Conservation (phyloP, 2,113 vertebrate genomes). For the Corvus moneduloides region DNA sequence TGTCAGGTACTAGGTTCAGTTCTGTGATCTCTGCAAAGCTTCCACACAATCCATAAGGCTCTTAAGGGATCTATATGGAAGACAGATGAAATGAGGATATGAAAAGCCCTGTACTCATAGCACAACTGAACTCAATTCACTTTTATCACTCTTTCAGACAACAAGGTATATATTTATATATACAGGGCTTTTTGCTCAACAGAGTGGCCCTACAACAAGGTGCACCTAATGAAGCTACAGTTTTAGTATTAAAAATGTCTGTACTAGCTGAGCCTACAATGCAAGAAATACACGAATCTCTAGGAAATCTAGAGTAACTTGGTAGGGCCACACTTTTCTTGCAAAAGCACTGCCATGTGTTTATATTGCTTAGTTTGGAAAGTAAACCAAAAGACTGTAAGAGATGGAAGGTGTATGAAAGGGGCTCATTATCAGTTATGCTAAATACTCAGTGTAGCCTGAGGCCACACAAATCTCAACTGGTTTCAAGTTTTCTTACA, state of each 20-base stretch:
- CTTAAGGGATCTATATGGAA: neutral
- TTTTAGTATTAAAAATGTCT: neutral
- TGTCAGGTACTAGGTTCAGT: neutral
- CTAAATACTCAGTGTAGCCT: constrained; percentile 2
- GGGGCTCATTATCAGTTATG: neutral
- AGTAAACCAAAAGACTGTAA: neutral
- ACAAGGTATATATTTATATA: neutral
- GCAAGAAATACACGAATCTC: neutral
- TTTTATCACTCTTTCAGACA: neutral
- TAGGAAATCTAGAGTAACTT: neutral
- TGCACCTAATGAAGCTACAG: neutral
- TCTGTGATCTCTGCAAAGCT: neutral
- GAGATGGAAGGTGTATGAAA: neutral
- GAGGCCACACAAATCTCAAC: constrained; percentile 1
- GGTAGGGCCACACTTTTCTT: neutral
- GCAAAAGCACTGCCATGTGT: neutral
- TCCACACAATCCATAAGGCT: neutral
- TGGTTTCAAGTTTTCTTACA: constrained; percentile 25
- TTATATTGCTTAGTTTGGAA: neutral
- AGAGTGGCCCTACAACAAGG: rapidly evolving
- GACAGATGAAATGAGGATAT: neutral
- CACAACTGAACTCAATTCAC: neutral
- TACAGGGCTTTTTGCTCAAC: neutral
- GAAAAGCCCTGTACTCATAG: neutral
- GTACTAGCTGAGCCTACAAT: neutral